Evolutionary conservation across 1,140 invertebrate genomes (phyloP).

Genomic region (Drosophila erecta): DNA sequence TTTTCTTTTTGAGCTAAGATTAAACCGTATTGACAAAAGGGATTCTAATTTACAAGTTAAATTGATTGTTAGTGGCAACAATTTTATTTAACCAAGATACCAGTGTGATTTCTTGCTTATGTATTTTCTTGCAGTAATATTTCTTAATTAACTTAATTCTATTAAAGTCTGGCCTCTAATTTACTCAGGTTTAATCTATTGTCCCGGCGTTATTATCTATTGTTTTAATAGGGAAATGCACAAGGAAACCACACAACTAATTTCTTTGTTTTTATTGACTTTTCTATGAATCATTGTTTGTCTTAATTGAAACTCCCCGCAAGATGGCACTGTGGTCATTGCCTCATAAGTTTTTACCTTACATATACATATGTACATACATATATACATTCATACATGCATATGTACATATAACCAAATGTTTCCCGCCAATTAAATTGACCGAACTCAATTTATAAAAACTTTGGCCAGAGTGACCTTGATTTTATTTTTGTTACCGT

Average conservation of each 20-base stretch:
- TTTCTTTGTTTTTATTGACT: neutral
- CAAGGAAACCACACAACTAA: neutral
- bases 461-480: conserved; percentile 1
- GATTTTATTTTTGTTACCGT: neutral
- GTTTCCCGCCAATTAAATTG: neutral
- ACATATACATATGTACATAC: no score
- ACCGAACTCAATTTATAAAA: neutral
- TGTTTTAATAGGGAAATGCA: conserved; percentile 1
- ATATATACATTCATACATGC: no score
- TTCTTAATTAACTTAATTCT: neutral
- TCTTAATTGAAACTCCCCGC: no score
- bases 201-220: neutral
- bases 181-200: neutral
- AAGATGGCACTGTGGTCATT: no score
- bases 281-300: neutral
- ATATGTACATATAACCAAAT: no score
- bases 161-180: neutral
- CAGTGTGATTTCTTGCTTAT: no score
- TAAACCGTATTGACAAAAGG: no score
- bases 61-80: neutral
- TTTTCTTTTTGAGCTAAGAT: neutral
- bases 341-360: no score
- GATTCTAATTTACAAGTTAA: no score
- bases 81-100: no score
- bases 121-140: neutral